These are phyloP conservation scores for Chirona hameri DNA, from an alignment of 2,888 invertebrate species.

Conservation along the genomic window DNA sequence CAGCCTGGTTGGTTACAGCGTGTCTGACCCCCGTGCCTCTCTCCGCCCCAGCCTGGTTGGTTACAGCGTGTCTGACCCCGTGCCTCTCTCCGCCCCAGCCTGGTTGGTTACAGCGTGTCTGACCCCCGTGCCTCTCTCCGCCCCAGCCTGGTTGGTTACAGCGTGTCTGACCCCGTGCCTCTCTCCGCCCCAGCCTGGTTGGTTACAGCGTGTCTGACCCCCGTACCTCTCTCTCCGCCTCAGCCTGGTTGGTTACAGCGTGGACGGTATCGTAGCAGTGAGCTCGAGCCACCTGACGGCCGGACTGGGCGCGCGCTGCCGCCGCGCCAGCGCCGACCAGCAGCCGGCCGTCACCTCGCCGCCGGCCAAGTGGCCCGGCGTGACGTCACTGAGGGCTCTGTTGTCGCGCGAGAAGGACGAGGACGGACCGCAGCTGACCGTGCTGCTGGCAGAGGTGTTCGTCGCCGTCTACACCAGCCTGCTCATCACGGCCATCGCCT, in stretches of 20 bases:
- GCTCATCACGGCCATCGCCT: slow-evolving; percentile 85
- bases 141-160: no score
- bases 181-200: background rate
- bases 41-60: no score
- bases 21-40: no score
- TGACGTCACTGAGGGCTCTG: slow-evolving; percentile 84
- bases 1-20: no score
- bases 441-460: slow-evolving; percentile 88
- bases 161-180: background rate
- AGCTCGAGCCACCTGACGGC: slow-evolving; percentile 1
- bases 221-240: background rate
- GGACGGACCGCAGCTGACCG: slow-evolving; percentile 84
- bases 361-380: slow-evolving; percentile 77
- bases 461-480: slow-evolving; percentile 89
- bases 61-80: no score
- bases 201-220: slow-evolving; percentile 12
- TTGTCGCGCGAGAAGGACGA: slow-evolving; percentile 91
- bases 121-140: no score
- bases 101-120: no score
- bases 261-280: slow-evolving; percentile 9
- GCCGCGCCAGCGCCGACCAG: slow-evolving; percentile 58
- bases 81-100: no score
- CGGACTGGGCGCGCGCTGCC: slow-evolving; percentile 6
- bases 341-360: slow-evolving; percentile 67
- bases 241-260: slow-evolving; percentile 13